Base-by-base conservation (phyloP, 2,888 invertebrate genomes). In the Sminthurides aquaticus region DNA sequence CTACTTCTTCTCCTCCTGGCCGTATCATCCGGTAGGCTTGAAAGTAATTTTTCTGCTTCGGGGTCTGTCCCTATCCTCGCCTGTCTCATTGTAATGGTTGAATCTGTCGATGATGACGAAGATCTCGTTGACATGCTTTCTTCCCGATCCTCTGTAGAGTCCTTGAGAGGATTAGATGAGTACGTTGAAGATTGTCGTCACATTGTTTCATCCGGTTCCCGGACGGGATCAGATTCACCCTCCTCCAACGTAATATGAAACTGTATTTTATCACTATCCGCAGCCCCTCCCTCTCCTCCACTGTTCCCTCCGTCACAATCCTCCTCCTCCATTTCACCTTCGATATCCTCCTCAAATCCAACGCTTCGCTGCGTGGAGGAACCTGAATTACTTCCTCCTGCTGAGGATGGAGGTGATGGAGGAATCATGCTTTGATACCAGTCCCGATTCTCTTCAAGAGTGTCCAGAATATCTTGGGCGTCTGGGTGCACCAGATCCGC, bases 401-500 rank as follows among this genome's bases (percentile, higher is more conserved):
- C 63, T 1, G 59, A 54, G 43, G 59, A 24, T 2, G 64, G 56
- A 3, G 56, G 59, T 25, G 64, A 58, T 11, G 55, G 59, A 2
- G 66, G 61, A 18, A 62, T 57, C 62, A 61, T 57, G 29, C 57
- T 49, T 18, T 48, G 28, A 27, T 61, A 65, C 60, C 60, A 98
- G 81, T 97, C 95, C 75, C 99, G 86, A 81, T 99, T 99, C 82
- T 98, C 95, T 81, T 99, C 98, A 76, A 99, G 84, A 59, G 93
- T 95, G 81, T 98, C 97, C 73, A 99, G 84, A 76, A 99, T 98
- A 74, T 95, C 91, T 81, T 98, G 97, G 59, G 98, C 98, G 79
- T 99, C 98, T 1, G 99, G 98, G 25, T 97, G 96, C 57, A 99
- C 98, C 71, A 99, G 84, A 80, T 99, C 98, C 15, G 95, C 97